Evolutionary conservation across 64 coral and sea anemone species (phyloP), one percentile per base, ranked within the genome.

Genomic region (Acropora yongei): DNA sequence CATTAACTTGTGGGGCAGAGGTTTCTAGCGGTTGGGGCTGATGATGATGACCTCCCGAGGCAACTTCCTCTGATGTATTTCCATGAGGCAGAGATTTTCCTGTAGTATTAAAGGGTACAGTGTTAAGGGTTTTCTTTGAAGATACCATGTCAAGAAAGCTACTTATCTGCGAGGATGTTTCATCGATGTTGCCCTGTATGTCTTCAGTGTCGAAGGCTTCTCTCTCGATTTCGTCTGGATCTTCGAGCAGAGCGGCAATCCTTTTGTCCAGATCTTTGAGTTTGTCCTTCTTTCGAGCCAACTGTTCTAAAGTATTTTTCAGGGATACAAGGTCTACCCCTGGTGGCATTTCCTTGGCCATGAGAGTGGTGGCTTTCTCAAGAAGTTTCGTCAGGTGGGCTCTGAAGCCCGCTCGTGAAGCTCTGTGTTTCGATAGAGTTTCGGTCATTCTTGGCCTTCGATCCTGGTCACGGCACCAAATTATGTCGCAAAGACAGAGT

Each of bases 161-260:
- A 94, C 78, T 90, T 90, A 94, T 89, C 87, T 86, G 79, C 5
- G 69, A 74, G 50, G 49, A 76, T 82, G 69, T 85, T 68, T 78
- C 93, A 14, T 84, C 20, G 57, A 90, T 90, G 17, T 78, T 78
- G 39, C 75, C 65, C 16, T 89, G 77, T 30, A 90, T 90, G 13
- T 78, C 87, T 47, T 89, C 87, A 13, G 68, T 61, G 18, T 94
- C 79, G 42, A 94, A 76, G 42, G 76, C 76, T 68, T 94, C 93
- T 19, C 85, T 41, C 49, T 84, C 87, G 9, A 94, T 74, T 40
- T 94, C 80, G 40, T 94, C 74, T 9, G 87, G 87, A 30, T 94
- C 74, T 78, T 90, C 79, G 74, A 94, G 80, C 9, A 65, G 43
- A 5, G 78, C 68, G 47, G 46, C 75, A 40, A 94, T 89, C 44